A percentile compares a stretch with the other conserved stretches of the same genome.
phyloP scores from a whole-genome alignment of 2,888 invertebrate species.

The Pseudococcus jackbeardsleyi region DNA sequence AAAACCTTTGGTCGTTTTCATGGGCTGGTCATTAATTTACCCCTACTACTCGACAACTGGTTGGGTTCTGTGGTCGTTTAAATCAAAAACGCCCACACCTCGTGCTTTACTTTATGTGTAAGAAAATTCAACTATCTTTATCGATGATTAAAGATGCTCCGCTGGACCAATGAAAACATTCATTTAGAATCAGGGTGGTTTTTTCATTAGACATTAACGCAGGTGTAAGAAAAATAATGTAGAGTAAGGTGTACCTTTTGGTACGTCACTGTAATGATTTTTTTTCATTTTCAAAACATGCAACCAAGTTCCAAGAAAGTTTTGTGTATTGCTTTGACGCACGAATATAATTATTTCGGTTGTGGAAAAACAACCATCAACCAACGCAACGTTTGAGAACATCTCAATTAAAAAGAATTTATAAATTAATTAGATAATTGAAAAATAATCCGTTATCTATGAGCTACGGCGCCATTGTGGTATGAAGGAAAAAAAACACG shows the following conservation, averaged over 20 bases:
- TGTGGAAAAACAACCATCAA: neutral
- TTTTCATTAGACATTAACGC: neutral
- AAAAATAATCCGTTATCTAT: constrained; percentile 45
- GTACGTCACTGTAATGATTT: neutral
- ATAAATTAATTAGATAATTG: constrained; percentile 54
- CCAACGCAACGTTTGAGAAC: neutral
- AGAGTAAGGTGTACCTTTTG: neutral
- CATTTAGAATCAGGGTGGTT: constrained; percentile 18
- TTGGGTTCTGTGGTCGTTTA: constrained; percentile 50
- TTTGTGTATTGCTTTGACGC: neutral
- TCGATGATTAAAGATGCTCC: constrained; percentile 32
- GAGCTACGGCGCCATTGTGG: constrained; percentile 29
- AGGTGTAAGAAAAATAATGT: neutral
- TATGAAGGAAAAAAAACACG: constrained; percentile 20
- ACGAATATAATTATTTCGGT: constrained; percentile 37
- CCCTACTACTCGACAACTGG: constrained; percentile 52
- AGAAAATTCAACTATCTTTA: constrained; percentile 42
- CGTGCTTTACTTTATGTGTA: constrained; percentile 30
- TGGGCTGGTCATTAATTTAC: constrained; percentile 61
- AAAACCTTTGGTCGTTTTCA: constrained; percentile 55
- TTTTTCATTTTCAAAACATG: neutral
- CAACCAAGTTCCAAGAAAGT: constrained; percentile 14
- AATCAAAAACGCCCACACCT: constrained; percentile 50
- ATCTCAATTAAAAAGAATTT: constrained; percentile 35
- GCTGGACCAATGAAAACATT: constrained; percentile 27